Evolutionary conservation across 64 coral and sea anemone species (phyloP).

Genomic region (Stichodactyla mertensii): DNA sequence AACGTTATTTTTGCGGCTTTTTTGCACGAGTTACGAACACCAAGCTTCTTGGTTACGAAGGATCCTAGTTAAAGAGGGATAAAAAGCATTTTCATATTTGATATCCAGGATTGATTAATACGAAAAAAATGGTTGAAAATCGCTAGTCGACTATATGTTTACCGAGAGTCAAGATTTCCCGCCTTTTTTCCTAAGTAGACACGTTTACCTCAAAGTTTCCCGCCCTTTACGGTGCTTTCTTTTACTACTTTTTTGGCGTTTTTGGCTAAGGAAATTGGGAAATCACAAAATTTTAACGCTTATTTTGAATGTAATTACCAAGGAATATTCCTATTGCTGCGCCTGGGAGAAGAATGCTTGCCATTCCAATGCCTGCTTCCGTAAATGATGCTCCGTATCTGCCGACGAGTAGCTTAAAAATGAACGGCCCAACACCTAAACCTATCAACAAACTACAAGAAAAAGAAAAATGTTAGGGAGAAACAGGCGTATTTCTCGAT

Average conservation of each 20-base stretch:
- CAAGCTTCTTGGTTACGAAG: slow-evolving; percentile 26
- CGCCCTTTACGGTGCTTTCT: background rate
- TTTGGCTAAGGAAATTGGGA: no score
- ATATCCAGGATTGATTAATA: no score
- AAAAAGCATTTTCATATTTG: no score
- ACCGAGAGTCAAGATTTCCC: background rate
- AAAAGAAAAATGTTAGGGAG: background rate
- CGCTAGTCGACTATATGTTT: slow-evolving; percentile 21
- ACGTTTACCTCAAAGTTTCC: no score
- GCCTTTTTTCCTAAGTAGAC: background rate
- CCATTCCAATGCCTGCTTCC: slow-evolving; percentile 41
- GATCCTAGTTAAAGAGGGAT: slow-evolving; percentile 17
- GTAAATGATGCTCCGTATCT: slow-evolving; percentile 51
- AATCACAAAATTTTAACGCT: no score
- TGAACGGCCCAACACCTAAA: slow-evolving; percentile 44
- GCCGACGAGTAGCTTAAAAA: slow-evolving; percentile 49
- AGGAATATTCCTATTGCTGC: slow-evolving; percentile 10
- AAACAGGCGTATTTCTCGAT: background rate
- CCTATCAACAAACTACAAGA: slow-evolving; percentile 41
- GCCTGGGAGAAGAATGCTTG: slow-evolving; percentile 28
- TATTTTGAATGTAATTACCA: background rate
- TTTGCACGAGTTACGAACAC: slow-evolving; percentile 26
- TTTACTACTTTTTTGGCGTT: no score
- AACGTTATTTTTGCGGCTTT: slow-evolving; percentile 36
- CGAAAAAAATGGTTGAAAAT: no score